Evolutionary conservation across 1,140 invertebrate species (phyloP), one percentile per base, ranked within the genome.

Genomic region (Trichonephila inaurata): DNA sequence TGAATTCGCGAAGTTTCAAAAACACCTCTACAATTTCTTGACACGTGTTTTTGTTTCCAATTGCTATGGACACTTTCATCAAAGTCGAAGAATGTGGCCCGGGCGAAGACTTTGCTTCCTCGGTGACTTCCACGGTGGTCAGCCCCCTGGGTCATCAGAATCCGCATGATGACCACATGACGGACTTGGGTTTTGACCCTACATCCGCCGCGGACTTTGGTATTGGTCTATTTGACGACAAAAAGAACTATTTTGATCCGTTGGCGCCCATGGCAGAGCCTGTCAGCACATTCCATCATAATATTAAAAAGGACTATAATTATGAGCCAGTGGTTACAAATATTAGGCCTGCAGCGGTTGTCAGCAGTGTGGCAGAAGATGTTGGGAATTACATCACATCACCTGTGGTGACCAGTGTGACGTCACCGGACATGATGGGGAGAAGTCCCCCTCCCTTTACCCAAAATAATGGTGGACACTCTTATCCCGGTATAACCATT

Each of bases 51-150:
- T 14, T 40, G 1, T 40, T 82, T 18, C 21, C 28, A 24, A 83
- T 72, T 89, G 77, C 72, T 69, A 94, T 94, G 93, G 93, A 94
- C 93, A n/a, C 77, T 94, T 94, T 85, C 77, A 94, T 94, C 62
- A 94, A 94, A 72, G 93, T 94, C 33, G 93, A 94, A 61, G 93
- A 94, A 66, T 94, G 93, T 72, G 92, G 92, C 19, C 28, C 77
- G 24, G 92, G 85, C 24, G 93, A 90, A n/a, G 93, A 94, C 77
- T 89, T 90, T 58, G 88, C 40, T n/a, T 94, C 93, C 14, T 86
- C 93, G 33, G 93, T 94, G 16, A 90, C 93, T 40, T 94, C 93
- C 61, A 94, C 93, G n/a, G 93, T 94, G 61, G 87, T 90, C 77
- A 90, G 93, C 77, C 93, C 93, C 62, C 77, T 90, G 72, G 93